Percentiles rank a stretch among this genome's conserved stretches.
Conservation (phyloP, 2,113 vertebrate species). For the Cyprinodon variegatus region DNA sequence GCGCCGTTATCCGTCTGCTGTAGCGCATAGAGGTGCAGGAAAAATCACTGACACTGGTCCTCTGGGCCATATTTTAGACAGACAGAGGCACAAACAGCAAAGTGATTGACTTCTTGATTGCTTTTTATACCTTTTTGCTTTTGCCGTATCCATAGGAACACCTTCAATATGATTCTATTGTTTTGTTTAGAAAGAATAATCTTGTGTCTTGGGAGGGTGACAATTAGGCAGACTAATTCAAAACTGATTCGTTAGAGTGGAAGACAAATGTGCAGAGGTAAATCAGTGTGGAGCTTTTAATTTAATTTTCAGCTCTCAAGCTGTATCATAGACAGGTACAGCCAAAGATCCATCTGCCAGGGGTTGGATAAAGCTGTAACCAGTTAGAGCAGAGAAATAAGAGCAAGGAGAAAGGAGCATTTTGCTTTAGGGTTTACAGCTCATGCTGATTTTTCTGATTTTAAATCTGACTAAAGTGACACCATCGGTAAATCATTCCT, state of each 20-base stretch:
- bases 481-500: too few species aligned
- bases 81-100: slow-evolving; percentile 8
- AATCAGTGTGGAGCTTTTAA: not conserved
- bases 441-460: not conserved
- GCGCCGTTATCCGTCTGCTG: slow-evolving; percentile 54
- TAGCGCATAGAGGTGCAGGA: slow-evolving; percentile 30
- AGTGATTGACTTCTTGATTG: slow-evolving; percentile 13
- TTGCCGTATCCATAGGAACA: not conserved
- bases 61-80: slow-evolving; percentile 18
- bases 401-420: not conserved
- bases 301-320: not conserved
- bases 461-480: too few species aligned
- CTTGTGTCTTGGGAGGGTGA: slow-evolving; percentile 28
- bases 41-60: slow-evolving; percentile 11
- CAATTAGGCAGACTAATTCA: slow-evolving; percentile 26
- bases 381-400: not conserved
- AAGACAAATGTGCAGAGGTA: not conserved
- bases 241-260: not conserved
- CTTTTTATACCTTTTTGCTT: not conserved
- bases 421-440: not conserved
- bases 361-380: not conserved
- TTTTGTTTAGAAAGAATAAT: slow-evolving; percentile 3
- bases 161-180: not conserved
- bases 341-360: not conserved
- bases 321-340: not conserved